Base-by-base conservation (phyloP, 2,797 vertebrate species). In the Smutsia gigantea region DNA sequence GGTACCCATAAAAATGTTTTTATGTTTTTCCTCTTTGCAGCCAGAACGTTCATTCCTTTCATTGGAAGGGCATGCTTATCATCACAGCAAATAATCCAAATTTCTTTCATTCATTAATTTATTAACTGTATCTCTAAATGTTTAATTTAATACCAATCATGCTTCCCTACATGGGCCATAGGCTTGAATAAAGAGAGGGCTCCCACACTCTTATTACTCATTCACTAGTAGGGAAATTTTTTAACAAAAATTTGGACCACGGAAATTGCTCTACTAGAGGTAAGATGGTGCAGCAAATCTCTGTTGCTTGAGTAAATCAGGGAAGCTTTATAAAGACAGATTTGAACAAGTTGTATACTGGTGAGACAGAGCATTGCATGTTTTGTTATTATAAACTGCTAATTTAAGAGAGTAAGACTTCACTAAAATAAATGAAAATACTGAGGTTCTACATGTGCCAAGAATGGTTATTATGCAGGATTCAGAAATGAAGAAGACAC, bases 241-340 rank as follows among this genome's bases (percentile, higher is more conserved):
- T 79, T 14, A 78, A 31, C 29, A 79, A 85, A 83, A 39, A n/a
- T 68, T 11, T 0, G 23, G 46, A 55, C 0, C 3, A 8, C 1
- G 3, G 53, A 21, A 49, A 72, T 61, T 17, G 49, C n/a, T 63
- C 2, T 13, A 46, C 25, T 7, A 75, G 15, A 75, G 23, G 15
- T 42, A 37, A 31, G 0, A 0, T 25, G 23, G 1, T 57, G 10
- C 12, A 29, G 11, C 1, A n/a, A 49, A 49, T 31, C 29, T 23
- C 7, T 1, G 25, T 0, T 85, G 29, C 31, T 71, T n/a, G 55
- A 7, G 18, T 21, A 78, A 91, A 12, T 34, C 31, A 12, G 31
- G 79, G 21, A 19, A 46, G 31, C 23, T 53, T 55, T 46, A 12
- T 4, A 66, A 21, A 95, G 51, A 93, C 14, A 39, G 18, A 49